Evolutionary conservation across 2,797 vertebrate species (phyloP), one percentile per base, ranked within the genome.

Genomic region (Cryptoprocta ferox): DNA sequence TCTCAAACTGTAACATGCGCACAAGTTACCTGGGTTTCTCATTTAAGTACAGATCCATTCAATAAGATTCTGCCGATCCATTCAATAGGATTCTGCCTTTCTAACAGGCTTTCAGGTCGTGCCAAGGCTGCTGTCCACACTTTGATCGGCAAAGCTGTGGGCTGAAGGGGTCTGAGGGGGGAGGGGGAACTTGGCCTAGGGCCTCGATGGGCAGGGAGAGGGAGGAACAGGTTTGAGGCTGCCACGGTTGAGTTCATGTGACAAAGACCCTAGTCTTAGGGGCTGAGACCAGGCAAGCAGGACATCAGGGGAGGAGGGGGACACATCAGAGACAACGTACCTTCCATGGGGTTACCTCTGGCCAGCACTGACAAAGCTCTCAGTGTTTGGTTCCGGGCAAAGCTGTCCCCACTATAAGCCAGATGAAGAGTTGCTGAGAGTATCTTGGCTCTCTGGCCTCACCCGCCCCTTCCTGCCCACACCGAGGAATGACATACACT

Each of bases 401-500:
- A 78, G 68, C 42, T 18, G 24, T 3, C 50, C 12, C 32, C 3
- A 45, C 35, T 28, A 19, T 6, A 5, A 65, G 30, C n/a, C 89
- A 80, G 16, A 30, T 66, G 10, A 35, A 48, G 83, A 80, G 13
- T 8, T 7, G 1, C 13, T 61, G n/a, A 10, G 13, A 28, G 73
- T n/a, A 28, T 26, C 24, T 28, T 8, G 32, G 21, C 70, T 19
- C 0, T 2, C 30, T 75, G 65, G 39, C 6, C 30, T 90, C 76
- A 35, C 19, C 30, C 1, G 0, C 2, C 50, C 56, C 10, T 4
- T 28, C 24, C 10, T 18, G 37, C 10, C 59, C 2, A 1, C 24
- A 26, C 7, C n/a, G 16, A 42, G 5, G 39, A 94, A 50, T 18
- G 21, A 24, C 2, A 15, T 28, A 13, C 10, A 39, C 21, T 88